A percentile compares a stretch with the other conserved stretches of the same genome.
Evolutionary conservation across 2,113 vertebrate genomes (phyloP).

Genomic region (Bos javanicus): DNA sequence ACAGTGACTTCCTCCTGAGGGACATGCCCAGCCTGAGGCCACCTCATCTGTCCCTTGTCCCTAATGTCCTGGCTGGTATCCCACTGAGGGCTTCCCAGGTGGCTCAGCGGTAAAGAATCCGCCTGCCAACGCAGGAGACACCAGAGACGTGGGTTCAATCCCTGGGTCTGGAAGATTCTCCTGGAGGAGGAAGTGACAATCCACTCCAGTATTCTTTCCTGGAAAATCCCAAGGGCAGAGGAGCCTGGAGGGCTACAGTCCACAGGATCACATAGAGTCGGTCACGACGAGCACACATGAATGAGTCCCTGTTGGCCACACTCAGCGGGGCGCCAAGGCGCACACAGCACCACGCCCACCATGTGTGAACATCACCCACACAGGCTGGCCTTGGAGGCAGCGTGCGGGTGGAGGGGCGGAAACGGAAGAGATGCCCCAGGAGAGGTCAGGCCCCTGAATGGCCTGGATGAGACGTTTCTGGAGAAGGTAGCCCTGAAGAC

Average conservation of each 20-base stretch:
- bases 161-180: background rate
- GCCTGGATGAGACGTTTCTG: background rate
- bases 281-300: rapidly evolving
- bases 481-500: background rate
- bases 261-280: background rate
- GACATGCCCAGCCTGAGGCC: background rate
- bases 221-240: background rate
- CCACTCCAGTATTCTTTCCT: background rate
- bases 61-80: background rate
- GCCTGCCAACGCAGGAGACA: rapidly evolving
- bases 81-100: background rate
- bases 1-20: background rate
- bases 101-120: background rate
- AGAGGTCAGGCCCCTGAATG: rapidly evolving
- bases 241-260: background rate
- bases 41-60: background rate
- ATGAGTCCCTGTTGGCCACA: background rate
- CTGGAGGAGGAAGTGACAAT: background rate
- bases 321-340: background rate
- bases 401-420: background rate
- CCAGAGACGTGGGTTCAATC: background rate
- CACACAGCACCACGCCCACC: rapidly evolving
- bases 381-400: background rate
- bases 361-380: rapidly evolving
- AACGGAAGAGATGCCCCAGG: rapidly evolving